These are phyloP conservation scores for Nomada hirtipes DNA, from an alignment of 2,888 invertebrate species.

Conservation along the genomic window DNA sequence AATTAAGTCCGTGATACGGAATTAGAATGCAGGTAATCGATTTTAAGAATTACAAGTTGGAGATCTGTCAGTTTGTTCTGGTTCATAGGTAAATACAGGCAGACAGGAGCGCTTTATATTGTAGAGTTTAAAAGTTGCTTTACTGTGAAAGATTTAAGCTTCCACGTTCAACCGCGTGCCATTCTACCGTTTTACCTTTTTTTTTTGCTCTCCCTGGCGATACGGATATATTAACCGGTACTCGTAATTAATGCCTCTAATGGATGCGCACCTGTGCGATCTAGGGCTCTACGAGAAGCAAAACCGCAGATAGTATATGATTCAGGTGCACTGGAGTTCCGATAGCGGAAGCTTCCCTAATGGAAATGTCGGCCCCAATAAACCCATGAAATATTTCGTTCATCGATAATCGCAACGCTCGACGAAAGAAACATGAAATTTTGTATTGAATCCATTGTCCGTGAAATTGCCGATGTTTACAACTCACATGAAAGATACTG, in stretches of 20 bases:
- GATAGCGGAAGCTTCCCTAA: background rate
- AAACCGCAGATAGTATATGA: conserved; percentile 1
- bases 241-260: conserved; percentile 20
- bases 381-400: background rate
- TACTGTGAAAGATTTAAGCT: no score
- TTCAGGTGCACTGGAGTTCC: background rate
- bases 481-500: no score
- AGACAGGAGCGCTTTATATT: background rate
- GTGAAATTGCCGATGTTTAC: no score
- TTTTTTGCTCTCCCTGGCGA: background rate
- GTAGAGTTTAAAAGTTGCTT: background rate
- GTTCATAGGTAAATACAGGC: background rate
- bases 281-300: background rate
- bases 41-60: no score
- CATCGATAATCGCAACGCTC: background rate
- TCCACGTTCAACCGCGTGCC: no score
- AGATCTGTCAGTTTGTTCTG: no score
- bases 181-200: no score
- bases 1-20: background rate
- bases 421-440: no score
- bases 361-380: background rate
- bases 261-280: background rate
- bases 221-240: background rate
- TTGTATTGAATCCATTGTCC: no score
- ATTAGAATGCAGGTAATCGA: background rate